Evolutionary conservation across 2,113 vertebrate species (phyloP).

Genomic region (Spermophilus dauricus): DNA sequence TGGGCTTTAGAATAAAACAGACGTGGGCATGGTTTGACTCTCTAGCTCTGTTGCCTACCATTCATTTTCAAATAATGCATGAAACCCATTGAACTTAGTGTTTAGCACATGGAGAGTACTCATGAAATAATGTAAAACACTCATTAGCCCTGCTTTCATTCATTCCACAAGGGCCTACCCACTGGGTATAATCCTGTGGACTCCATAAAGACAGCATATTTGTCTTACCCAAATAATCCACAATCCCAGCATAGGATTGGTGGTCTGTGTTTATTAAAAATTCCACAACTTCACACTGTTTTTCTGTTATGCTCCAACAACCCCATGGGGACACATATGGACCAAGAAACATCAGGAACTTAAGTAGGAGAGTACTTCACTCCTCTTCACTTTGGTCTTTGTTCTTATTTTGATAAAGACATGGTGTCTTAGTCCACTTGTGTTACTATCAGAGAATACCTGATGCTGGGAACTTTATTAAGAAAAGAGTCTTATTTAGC

Average conservation of each 20-base stretch:
- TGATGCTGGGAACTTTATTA: neutral
- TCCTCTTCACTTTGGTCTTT: neutral
- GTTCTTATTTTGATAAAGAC: neutral
- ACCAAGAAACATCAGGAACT: neutral
- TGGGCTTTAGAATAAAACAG: neutral
- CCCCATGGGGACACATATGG: neutral
- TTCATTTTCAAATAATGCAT: neutral
- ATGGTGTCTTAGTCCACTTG: neutral
- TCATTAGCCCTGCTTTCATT: neutral
- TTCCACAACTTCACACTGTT: neutral
- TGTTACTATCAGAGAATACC: neutral
- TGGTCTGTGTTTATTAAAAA: too few relatives aligned
- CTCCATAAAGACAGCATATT: neutral
- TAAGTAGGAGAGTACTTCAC: neutral
- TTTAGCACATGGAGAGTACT: neutral
- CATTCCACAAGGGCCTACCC: neutral
- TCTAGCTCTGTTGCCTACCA: neutral
- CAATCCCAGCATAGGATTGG: fast-evolving
- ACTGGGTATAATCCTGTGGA: neutral
- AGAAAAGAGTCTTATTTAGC: neutral
- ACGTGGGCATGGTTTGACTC: neutral
- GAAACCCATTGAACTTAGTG: neutral
- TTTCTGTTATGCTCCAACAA: neutral
- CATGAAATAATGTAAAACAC: neutral
- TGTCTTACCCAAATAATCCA: neutral